Percentiles rank a stretch among this genome's conserved stretches.
Evolutionary conservation across 2,113 vertebrate species (phyloP).

Genomic region (Paracanthobrama guichenoti): DNA sequence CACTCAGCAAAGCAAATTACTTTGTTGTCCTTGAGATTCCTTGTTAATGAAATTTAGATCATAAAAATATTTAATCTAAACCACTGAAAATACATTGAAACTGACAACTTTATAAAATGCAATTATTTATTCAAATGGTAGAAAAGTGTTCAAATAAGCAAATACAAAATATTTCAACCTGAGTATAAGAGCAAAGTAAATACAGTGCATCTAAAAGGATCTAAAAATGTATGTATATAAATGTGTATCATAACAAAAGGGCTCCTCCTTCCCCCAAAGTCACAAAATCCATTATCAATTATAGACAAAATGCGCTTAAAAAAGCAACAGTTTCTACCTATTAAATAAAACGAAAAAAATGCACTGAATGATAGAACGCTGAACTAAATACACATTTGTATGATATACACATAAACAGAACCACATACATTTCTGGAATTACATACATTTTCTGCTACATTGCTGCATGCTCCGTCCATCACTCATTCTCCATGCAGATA

Average conservation of each 20-base stretch:
- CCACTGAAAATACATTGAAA: constrained; percentile 4
- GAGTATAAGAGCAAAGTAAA: constrained; percentile 52
- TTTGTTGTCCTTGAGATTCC: not conserved
- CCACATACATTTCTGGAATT: not conserved
- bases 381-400: constrained; percentile 22
- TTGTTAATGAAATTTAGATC: not conserved
- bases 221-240: constrained; percentile 21
- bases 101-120: not conserved
- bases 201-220: constrained; percentile 31
- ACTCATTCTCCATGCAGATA: not conserved
- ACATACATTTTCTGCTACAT: too few relatives aligned
- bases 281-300: not conserved
- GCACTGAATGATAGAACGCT: constrained; percentile 30
- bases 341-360: constrained; percentile 32
- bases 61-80: too few relatives aligned
- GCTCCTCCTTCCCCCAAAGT: constrained; percentile 7
- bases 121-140: constrained; percentile 33
- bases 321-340: not conserved
- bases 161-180: constrained; percentile 50
- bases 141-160: constrained; percentile 46
- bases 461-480: not conserved
- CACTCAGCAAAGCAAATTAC: not conserved
- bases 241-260: constrained; percentile 30
- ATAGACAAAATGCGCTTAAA: constrained; percentile 28
- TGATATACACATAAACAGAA: not conserved